Evolutionary conservation across 2,888 invertebrate species (phyloP), one percentile per base, ranked within the genome.

Genomic region (Kryphioiulus occultus): DNA sequence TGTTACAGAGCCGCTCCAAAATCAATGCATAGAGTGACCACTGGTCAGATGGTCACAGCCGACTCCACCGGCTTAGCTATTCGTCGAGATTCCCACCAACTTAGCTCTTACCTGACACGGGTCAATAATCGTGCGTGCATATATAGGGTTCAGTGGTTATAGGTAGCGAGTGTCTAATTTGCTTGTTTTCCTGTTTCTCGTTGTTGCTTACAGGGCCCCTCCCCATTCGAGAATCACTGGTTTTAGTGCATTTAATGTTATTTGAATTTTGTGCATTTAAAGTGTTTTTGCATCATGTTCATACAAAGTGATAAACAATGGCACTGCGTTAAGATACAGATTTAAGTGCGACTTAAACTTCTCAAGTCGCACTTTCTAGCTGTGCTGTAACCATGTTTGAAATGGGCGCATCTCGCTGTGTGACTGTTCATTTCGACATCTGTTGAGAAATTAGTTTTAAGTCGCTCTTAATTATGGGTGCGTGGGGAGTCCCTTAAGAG

Each of bases 81-180:
- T 78, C 17, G 15, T 5, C 19, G 7, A 78, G 78, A 10, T 78
- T 7, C 78, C 68, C 22, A 22, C 68, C 68, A 68, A 68, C 22
- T 68, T 68, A 68, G 68, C 68, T 68, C 4, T 22, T 68, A 26
- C 22, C 17, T 44, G 10, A 1, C 10, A 4, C 10, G 44, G 12
- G 44, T 5, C 10, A 22, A 22, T n/a, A 4, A 10, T 44, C 22
- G 1, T 3, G 68, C 26, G 1, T 26, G 68, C 68, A 7, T 35
- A 22, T 22, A 26, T 26, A 68, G 68, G 68, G 68, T 68, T 68
- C 22, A 26, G 22, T 10, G 22, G 0, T 22, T n/a, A n/a, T 68
- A 68, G 68, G 68, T 68, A 68, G 68, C 68, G 68, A 68, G 68
- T 26, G 68, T 68, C 22, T 68, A 68, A 26, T 68, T 22, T 68